Evolutionary conservation across 2,888 invertebrate species (phyloP), one percentile per base, ranked within the genome.

Genomic region (Diplazon laetatorius): DNA sequence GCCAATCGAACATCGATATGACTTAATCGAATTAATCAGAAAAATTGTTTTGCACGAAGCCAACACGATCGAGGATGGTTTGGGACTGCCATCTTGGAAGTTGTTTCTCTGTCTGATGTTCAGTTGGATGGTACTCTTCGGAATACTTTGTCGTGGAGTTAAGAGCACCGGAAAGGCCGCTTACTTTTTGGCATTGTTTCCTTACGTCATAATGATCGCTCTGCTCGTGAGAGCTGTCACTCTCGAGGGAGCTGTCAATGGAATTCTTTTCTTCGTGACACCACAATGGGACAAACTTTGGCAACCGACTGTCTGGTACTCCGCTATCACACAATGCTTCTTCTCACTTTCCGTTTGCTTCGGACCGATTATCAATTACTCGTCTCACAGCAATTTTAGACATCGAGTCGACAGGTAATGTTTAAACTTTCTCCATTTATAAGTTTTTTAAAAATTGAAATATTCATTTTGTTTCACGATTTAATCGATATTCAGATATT

Each of bases 121-220:
- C 5, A 91, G 93, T 14, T 94, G 94, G 94, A 68, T 90, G 0
- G 85, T 91, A n/a, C 91, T 94, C 12, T 93, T 93, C 73, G 85
- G 92, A 0, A 91, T 93, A 12, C 91, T 94, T 0, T 91, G 91
- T 5, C 92, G 92, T 69, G 94, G 94, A 0, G 92, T 94, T 0
- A 91, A 92, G 82, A 93, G 93, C 82, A 92, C 93, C 0, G 94
- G 94, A 35, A 94, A 94, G 85, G 93, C 93, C 0, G 94, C 94
- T 0, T 95, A 95, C 86, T 94, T 96, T 81, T 93, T 95, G 1
- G 95, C 95, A 0, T 88, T 95, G 18, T 94, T 95, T 84, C 95
- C 95, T 0, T 94, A 94, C 83, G 84, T 93, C 35, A 92, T 95
- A 39, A 92, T 95, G 91, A 82, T 93, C 30, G 92, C 93, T 25